A percentile compares a stretch with the other conserved stretches of the same genome.
Conservation (phyloP, 2,797 vertebrate genomes). For the Platyrinchus mystaceus region DNA sequence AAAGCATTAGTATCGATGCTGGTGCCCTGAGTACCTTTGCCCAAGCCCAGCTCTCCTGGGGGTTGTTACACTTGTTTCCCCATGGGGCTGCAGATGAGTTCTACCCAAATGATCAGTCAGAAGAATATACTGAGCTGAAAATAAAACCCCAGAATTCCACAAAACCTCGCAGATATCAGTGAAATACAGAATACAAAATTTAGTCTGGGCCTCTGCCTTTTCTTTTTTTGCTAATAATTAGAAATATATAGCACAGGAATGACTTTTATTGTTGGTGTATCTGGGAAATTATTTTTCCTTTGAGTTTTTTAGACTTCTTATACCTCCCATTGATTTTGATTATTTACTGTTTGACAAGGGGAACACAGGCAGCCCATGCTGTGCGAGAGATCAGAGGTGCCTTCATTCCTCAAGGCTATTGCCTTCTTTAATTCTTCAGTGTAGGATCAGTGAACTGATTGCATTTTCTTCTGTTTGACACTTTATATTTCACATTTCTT, state of each 20-base stretch:
- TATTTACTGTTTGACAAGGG: slow-evolving; percentile 71
- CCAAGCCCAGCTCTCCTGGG: not conserved
- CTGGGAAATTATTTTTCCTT: slow-evolving; percentile 54
- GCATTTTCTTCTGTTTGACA: slow-evolving; percentile 65
- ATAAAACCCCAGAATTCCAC: not conserved
- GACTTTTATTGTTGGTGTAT: slow-evolving; percentile 16
- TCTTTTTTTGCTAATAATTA: slow-evolving; percentile 39
- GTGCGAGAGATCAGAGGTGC: slow-evolving; percentile 67
- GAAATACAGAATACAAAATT: not conserved
- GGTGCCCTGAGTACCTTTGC: not conserved
- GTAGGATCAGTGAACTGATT: slow-evolving; percentile 67
- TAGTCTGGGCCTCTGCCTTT: not conserved
- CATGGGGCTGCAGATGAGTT: not conserved
- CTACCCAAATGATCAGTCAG: not conserved
- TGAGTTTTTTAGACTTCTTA: slow-evolving; percentile 45
- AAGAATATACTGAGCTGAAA: not conserved
- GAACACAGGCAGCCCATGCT: slow-evolving; percentile 64
- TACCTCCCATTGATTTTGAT: slow-evolving; percentile 72
- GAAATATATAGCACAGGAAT: not conserved
- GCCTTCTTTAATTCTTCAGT: slow-evolving; percentile 71
- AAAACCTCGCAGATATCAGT: not conserved
- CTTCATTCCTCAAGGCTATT: slow-evolving; percentile 70
- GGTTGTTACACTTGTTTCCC: not conserved
- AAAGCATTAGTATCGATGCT: not conserved
- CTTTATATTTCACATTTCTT: slow-evolving; percentile 67